phyloP scores from a whole-genome alignment of 2,113 vertebrate genomes.

The Calyptomena viridis region DNA sequence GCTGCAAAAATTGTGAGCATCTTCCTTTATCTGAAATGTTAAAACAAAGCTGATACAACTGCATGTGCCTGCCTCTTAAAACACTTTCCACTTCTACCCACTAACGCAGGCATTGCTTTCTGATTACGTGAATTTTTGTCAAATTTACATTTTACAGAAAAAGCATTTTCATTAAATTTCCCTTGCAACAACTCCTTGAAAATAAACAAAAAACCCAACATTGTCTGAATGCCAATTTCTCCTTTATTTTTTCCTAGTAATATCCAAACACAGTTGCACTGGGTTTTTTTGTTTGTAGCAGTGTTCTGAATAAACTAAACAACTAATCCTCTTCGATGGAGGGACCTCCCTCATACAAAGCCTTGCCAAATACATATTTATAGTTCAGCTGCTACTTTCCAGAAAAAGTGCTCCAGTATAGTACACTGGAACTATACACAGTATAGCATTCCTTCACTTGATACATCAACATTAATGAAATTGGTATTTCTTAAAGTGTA shows the following conservation, averaged over 20 bases:
- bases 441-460: not conserved
- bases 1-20: not conserved
- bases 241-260: not conserved
- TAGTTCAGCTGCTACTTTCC: not conserved
- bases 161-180: not conserved
- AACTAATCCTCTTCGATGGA: not conserved
- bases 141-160: not conserved
- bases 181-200: not conserved
- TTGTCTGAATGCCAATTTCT: not conserved
- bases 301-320: not conserved
- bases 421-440: not conserved
- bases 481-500: not conserved
- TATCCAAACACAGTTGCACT: not conserved
- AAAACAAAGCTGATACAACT: not conserved
- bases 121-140: not conserved
- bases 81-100: not conserved
- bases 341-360: not conserved
- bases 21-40: not conserved
- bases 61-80: not conserved
- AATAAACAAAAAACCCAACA: not conserved
- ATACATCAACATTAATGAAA: not conserved
- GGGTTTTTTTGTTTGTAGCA: not conserved
- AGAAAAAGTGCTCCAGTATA: not conserved
- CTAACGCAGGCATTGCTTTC: not conserved
- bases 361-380: not conserved